These are phyloP conservation scores for Pararge aegeria DNA, from an alignment of 1,140 invertebrate species.

Conservation along the genomic window DNA sequence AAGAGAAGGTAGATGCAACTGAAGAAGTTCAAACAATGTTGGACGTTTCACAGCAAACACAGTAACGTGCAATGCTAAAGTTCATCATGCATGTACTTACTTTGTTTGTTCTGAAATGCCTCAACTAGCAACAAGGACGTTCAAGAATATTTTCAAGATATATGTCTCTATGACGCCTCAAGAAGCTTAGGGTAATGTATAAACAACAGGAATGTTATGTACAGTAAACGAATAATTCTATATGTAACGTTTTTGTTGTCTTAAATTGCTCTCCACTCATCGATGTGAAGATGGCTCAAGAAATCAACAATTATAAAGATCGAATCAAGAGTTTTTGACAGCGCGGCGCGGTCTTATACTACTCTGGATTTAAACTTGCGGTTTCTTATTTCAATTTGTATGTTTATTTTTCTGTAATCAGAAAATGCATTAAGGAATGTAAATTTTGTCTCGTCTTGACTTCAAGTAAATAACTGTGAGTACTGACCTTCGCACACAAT, in stretches of 20 bases:
- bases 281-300: background rate
- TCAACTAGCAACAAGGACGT: conserved; percentile 37
- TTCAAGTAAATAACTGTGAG: too few species aligned
- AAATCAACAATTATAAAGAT: background rate
- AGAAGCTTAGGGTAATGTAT: conserved; percentile 68
- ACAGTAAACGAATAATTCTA: conserved; percentile 75
- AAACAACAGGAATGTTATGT: conserved; percentile 79
- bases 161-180: background rate
- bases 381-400: too few species aligned
- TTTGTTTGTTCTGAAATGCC: conserved; percentile 76
- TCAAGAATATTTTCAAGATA: background rate
- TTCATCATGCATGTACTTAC: conserved; percentile 75
- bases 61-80: conserved; percentile 77
- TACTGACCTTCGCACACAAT: too few species aligned
- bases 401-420: too few species aligned
- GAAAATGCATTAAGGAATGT: too few species aligned
- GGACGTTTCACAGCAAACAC: conserved; percentile 74
- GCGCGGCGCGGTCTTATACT: too few species aligned
- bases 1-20: background rate
- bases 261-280: conserved; percentile 71
- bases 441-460: too few species aligned
- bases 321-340: background rate
- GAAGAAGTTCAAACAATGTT: conserved; percentile 7
- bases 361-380: too few species aligned
- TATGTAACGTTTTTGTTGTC: conserved; percentile 80